These are phyloP conservation scores for Corythornis madagascariensis DNA, from an alignment of 2,113 vertebrate species.

Conservation along the genomic window DNA sequence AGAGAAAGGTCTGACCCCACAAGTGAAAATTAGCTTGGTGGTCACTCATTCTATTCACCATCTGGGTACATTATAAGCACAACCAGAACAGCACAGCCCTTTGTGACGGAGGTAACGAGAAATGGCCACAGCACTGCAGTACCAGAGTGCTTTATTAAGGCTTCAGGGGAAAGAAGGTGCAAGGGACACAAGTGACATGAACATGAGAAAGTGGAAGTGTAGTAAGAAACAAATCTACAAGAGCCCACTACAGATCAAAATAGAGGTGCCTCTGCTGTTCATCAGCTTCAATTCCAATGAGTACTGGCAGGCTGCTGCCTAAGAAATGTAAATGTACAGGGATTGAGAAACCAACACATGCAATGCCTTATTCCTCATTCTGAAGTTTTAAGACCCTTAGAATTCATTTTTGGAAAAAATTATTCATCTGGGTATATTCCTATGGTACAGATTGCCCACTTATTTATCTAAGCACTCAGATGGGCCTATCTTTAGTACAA, in stretches of 20 bases:
- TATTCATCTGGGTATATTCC: neutral
- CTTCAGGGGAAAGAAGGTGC: neutral
- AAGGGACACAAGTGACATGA: neutral
- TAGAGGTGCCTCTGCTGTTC: neutral
- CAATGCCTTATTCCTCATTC: neutral
- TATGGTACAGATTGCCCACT: neutral
- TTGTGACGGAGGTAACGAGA: neutral
- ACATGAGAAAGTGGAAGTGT: neutral
- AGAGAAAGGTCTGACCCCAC: conserved; percentile 73
- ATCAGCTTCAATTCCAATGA: neutral
- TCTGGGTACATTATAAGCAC: conserved; percentile 58
- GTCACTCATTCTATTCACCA: conserved; percentile 51
- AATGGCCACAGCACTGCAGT: neutral
- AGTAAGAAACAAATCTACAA: neutral
- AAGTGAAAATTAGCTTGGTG: conserved; percentile 72
- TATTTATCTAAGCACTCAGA: neutral
- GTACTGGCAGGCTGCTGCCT: neutral
- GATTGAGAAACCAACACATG: neutral
- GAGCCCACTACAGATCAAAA: neutral
- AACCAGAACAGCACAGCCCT: conserved; percentile 42
- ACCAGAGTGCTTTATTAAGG: neutral
- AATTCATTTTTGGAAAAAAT: neutral
- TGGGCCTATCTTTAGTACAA: neutral
- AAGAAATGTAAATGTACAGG: neutral
- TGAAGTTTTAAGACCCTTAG: neutral